Evolutionary conservation across 2,113 vertebrate species (phyloP), one percentile per base, ranked within the genome.

Genomic region (Equus quagga): DNA sequence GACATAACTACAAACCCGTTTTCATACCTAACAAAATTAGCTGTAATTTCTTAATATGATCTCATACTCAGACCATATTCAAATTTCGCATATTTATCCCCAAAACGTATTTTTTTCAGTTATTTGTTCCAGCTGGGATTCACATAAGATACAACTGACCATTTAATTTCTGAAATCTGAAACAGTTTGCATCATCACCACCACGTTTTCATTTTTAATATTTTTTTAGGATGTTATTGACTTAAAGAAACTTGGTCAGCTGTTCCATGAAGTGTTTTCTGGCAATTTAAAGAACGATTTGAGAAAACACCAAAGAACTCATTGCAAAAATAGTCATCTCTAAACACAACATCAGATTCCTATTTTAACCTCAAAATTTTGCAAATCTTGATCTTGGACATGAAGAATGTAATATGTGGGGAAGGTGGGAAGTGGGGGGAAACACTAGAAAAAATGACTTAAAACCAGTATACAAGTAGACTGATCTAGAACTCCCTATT

Each of bases 121-220:
- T 93, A 62, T 86, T 95, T 89, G 7, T 97, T 95, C 33, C 46
- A 94, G 83, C 8, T 79, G 24, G 26, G 51, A 60, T 85, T 9
- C 41, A 88, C 26, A 33, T 82, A 67, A 91, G 26, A 9, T 60
- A 28, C 49, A 84, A 67, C 21, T 26, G 56, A 96, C 24, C 44
- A 56, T 87, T 96, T 96, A 28, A 75, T 64, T 87, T 79, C 67
- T 85, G 75, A 93, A 96, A 85, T 91, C 80, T 88, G 78, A 13
- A 94, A 62, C 4, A 69, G 36, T 91, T 81, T 60, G 31, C 33
- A 64, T 62, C 70, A 91, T 89, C 44, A 69, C n/a, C 21, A 72
- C 8, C 24, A 65, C 11, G n/a, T 21, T 60, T 46, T 72, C 75
- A 2, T 58, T 88, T 79, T 19, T 49, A 46, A 17, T 46, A 21